These are phyloP conservation scores for Apodemia hepburni DNA, from an alignment of 2,888 invertebrate genomes.

Conservation along the genomic window DNA sequence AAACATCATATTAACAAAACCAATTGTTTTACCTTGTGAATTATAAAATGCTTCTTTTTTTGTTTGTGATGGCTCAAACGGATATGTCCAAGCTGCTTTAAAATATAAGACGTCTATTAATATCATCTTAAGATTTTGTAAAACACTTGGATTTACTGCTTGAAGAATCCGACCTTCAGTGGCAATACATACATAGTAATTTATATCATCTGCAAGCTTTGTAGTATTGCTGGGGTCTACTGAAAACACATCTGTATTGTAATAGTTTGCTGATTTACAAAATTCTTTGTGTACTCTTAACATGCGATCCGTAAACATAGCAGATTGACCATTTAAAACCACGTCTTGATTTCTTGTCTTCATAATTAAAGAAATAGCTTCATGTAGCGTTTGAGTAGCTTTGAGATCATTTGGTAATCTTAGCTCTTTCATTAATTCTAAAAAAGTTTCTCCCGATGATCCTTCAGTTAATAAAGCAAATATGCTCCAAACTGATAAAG, in stretches of 20 bases:
- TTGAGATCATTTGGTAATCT: conserved; percentile 54
- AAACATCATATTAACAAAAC: conserved; percentile 87
- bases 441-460: conserved; percentile 60
- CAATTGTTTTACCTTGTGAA: conserved; percentile 72
- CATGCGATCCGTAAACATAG: conserved; percentile 55
- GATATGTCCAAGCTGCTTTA: conserved; percentile 85
- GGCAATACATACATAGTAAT: conserved; percentile 82
- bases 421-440: conserved; percentile 54
- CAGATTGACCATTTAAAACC: conserved; percentile 50
- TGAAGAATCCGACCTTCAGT: conserved; percentile 85
- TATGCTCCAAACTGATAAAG: conserved; percentile 66
- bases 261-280: conserved; percentile 60
- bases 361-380: conserved; percentile 48
- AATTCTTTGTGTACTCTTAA: conserved; percentile 60
- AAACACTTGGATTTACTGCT: conserved; percentile 74
- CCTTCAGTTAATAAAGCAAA: conserved; percentile 66
- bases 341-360: conserved; percentile 51
- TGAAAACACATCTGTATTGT: conserved; percentile 75
- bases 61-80: conserved; percentile 81
- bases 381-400: conserved; percentile 56
- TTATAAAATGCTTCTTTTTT: conserved; percentile 78
- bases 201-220: conserved; percentile 79
- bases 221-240: conserved; percentile 77
- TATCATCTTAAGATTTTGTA: conserved; percentile 73
- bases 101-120: conserved; percentile 85